Evolutionary conservation across 2,113 vertebrate genomes (phyloP), one percentile per base, ranked within the genome.

Genomic region (Bagarius yarrelli): DNA sequence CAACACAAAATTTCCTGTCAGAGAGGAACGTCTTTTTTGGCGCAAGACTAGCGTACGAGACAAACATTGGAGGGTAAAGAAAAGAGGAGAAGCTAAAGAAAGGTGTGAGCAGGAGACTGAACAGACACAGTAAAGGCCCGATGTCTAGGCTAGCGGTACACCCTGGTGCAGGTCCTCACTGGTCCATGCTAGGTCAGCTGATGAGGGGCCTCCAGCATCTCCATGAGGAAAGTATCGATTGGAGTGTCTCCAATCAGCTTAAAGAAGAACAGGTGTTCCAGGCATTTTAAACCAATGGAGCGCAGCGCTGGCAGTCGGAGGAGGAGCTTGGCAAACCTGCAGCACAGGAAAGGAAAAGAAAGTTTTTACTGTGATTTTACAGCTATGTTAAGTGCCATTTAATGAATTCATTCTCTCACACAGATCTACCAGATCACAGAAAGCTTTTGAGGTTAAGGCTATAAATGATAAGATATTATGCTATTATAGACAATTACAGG

Each of bases 241-340:
- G 96, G 96, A 25, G 96, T 97, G 90, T 97, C 96, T 0, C 96
- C 96, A 14, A 97, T 97, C 84, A 97, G 95, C 91, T 96, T 97
- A 88, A 97, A 97, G 92, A 97, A 97, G 92, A 97, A 97, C 85
- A 97, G 93, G 87, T 97, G 96, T 90, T 97, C 96, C 88, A 97
- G 90, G 87, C 96, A 97, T 88, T 97, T 96, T 5, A 96, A 91
- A 83, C 95, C 95, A 1, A 96, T 96, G 87, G 95, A 96, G 83
- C 95, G 93, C 85, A 96, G 91, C 9, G 95, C 95, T 5, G 95
- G 95, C 66, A 97, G 94, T 15, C 96, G 94, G 14, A 97, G 94
- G 80, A 97, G 96, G 81, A 97, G 93, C 91, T 97, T 97, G n/a
- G 96, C 96, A 87, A 97, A 97, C 92, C 96, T 97, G 86, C 11